Percentiles rank a stretch among this genome's conserved stretches.
phyloP scores from a whole-genome alignment of 2,113 vertebrate species.

The Anseranas semipalmata region DNA sequence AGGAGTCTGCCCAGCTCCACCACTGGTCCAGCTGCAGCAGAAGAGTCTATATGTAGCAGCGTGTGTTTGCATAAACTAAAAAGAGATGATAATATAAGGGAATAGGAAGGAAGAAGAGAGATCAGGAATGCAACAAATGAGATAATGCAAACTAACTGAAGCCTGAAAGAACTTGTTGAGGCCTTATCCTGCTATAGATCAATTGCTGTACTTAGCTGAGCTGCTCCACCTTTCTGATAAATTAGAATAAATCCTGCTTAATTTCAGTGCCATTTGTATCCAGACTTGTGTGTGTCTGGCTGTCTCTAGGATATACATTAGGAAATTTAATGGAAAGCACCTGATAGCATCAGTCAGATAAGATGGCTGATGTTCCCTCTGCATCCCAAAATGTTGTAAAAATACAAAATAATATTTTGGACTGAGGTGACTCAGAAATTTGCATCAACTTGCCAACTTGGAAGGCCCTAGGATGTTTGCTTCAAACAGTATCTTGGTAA shows the following conservation, averaged over 20 bases:
- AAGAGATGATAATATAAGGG: not conserved
- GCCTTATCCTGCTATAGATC: not conserved
- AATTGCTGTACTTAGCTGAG: not conserved
- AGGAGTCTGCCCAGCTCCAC: not conserved
- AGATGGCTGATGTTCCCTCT: not conserved
- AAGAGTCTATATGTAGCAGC: not conserved
- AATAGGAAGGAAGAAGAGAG: not conserved
- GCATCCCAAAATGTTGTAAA: not conserved
- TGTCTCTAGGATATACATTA: not conserved
- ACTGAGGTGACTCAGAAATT: slow-evolving; percentile 52
- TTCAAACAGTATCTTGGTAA: slow-evolving; percentile 54
- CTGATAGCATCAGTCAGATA: slow-evolving; percentile 7
- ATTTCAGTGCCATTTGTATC: not conserved
- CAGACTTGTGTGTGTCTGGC: not conserved
- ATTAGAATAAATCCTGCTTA: not conserved
- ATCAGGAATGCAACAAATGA: not conserved
- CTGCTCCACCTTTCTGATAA: slow-evolving; percentile 4
- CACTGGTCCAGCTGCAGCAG: not conserved
- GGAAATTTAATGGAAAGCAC: not conserved
- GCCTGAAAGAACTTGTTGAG: slow-evolving; percentile 35
- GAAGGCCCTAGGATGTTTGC: slow-evolving; percentile 46
- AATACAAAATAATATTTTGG: slow-evolving; percentile 37
- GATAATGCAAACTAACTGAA: not conserved
- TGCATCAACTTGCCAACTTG: slow-evolving; percentile 33
- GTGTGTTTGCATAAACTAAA: not conserved